Conservation (phyloP, 2,888 invertebrate genomes). For the Lysandra coridon region DNA sequence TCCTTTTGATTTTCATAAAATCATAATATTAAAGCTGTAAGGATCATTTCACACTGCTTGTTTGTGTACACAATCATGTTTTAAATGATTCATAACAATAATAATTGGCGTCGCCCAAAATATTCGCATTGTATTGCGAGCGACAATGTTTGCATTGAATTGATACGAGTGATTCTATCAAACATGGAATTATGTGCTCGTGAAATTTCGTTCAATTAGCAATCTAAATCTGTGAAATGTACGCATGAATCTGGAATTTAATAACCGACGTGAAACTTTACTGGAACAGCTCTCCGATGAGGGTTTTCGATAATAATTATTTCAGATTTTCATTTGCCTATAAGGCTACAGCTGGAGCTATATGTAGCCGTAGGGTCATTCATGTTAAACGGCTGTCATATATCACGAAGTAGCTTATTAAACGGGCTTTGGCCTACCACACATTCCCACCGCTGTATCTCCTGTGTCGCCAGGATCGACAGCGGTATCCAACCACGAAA, state of each 20-base stretch:
- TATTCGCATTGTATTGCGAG: background rate
- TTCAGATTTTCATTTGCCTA: no score
- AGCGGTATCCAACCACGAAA: no score
- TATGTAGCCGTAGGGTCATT: no score
- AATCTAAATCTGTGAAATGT: background rate
- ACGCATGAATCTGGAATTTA: background rate
- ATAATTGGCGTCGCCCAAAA: background rate
- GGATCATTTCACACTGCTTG: background rate
- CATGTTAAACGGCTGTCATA: no score
- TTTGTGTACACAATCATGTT: background rate
- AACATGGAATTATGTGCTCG: background rate
- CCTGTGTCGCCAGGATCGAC: no score
- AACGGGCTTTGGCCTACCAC: no score
- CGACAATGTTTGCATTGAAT: background rate
- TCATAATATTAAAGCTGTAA: background rate
- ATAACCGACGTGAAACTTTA: background rate
- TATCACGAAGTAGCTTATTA: no score
- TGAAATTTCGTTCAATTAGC: background rate
- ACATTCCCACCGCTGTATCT: no score
- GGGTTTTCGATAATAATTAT: no score
- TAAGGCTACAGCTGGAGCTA: no score
- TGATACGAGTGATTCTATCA: conserved; percentile 6
- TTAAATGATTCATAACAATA: background rate
- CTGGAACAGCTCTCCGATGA: background rate
- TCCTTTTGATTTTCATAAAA: no score